phyloP scores from a whole-genome alignment of 2,797 vertebrate genomes.

The Sciurus vulgaris region DNA sequence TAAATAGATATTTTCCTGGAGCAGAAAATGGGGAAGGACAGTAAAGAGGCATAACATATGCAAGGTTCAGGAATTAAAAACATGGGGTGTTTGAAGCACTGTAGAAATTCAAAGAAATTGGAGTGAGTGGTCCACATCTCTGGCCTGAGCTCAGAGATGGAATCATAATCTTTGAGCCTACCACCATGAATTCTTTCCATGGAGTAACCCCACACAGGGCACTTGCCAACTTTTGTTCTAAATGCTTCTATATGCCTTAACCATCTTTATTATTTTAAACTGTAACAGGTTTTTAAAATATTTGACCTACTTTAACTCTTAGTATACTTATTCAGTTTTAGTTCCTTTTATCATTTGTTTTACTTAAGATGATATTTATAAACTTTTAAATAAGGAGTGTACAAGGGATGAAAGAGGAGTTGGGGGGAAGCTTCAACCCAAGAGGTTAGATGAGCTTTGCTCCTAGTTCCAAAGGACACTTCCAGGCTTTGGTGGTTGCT shows the following conservation, averaged over 20 bases:
- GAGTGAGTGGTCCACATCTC: background rate
- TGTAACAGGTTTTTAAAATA: background rate
- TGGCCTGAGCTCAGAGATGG: background rate
- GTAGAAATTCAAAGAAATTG: background rate
- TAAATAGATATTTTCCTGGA: slow-evolving; percentile 7
- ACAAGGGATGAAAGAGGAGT: background rate
- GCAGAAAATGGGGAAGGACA: background rate
- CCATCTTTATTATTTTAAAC: slow-evolving; percentile 51
- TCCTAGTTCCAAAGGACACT: background rate
- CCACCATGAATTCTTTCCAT: background rate
- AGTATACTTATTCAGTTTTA: background rate
- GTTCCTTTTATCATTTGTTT: background rate
- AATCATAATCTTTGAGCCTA: background rate
- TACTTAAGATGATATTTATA: background rate
- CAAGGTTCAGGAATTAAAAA: slow-evolving; percentile 36
- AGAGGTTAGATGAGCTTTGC: background rate
- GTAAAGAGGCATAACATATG: background rate
- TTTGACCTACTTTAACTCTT: background rate
- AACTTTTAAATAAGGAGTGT: background rate
- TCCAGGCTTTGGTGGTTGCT: background rate
- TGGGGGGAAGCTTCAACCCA: background rate
- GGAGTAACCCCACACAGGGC: background rate
- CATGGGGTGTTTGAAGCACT: background rate
- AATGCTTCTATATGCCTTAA: background rate
- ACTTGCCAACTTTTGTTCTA: background rate